These are phyloP conservation scores for Natator depressus DNA, from an alignment of 2,113 vertebrate genomes.

Conservation along the genomic window DNA sequence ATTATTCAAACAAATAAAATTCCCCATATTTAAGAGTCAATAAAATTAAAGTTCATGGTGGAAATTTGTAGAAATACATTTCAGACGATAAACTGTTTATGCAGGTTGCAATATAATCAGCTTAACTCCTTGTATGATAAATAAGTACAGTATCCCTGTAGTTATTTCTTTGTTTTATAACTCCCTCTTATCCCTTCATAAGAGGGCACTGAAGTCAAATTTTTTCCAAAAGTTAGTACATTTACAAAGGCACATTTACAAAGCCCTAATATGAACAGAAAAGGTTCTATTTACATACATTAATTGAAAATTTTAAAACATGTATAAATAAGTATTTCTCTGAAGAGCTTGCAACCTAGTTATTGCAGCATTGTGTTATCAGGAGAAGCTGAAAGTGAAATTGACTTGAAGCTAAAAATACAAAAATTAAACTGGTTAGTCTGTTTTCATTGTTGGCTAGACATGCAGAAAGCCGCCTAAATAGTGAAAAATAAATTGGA, in stretches of 20 bases:
- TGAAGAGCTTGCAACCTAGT: rapidly evolving
- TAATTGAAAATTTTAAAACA: neutral
- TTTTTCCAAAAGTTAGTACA: neutral
- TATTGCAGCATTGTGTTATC: neutral
- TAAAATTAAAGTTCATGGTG: too few species aligned
- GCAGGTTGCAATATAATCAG: neutral
- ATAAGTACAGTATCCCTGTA: neutral
- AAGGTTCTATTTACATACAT: neutral
- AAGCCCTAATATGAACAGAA: neutral
- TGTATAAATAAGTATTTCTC: rapidly evolving
- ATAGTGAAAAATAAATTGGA: neutral
- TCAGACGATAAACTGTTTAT: neutral
- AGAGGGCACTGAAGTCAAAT: neutral
- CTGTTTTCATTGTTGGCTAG: neutral
- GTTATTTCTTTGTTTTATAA: neutral
- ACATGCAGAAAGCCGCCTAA: rapidly evolving
- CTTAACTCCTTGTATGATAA: neutral
- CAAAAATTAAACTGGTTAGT: neutral
- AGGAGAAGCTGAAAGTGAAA: neutral
- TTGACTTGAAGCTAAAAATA: neutral
- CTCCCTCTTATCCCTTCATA: neutral
- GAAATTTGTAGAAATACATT: neutral
- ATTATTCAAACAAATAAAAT: neutral
- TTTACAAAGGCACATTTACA: neutral
- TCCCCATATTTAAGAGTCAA: neutral